A percentile compares a stretch with the other conserved stretches of the same genome.
Evolutionary conservation across 1,140 invertebrate genomes (phyloP).

Genomic region (Drosophila sucinea): DNA sequence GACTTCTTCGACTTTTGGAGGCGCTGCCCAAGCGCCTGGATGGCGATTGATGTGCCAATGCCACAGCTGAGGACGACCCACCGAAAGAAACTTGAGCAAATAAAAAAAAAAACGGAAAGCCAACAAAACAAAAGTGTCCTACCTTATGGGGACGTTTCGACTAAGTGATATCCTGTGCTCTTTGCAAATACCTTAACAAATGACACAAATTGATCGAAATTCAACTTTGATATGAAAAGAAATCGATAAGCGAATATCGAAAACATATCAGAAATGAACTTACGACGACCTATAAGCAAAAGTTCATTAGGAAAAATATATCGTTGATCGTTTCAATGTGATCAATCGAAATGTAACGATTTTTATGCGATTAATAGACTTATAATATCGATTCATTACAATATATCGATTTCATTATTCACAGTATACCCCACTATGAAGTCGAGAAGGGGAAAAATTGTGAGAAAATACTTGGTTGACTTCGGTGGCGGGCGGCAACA

Average conservation of each 20-base stretch:
- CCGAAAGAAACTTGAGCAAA: constrained; percentile 5
- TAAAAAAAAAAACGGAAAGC: not conserved
- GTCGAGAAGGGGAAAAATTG: not conserved
- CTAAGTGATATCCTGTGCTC: too few species aligned
- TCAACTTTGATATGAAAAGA: too few species aligned
- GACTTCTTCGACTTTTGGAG: constrained; percentile 28
- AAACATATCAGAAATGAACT: too few species aligned
- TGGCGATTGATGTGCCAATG: constrained; percentile 39
- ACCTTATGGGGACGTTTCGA: too few species aligned
- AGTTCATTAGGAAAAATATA: too few species aligned
- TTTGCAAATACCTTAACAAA: too few species aligned
- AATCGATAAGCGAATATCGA: too few species aligned
- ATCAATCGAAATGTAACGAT: too few species aligned
- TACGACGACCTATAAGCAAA: too few species aligned
- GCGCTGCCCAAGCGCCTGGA: constrained; percentile 19
- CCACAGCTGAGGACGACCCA: constrained; percentile 28
- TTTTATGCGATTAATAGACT: too few species aligned
- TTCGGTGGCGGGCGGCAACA: not conserved
- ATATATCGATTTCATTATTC: not conserved
- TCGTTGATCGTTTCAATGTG: too few species aligned
- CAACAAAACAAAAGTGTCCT: not conserved
- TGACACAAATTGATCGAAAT: too few species aligned
- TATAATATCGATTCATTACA: not conserved
- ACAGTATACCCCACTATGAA: not conserved
- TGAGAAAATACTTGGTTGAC: not conserved